Evolutionary conservation across 1,140 invertebrate species (phyloP).

Genomic region (Drosophila pruinosa): DNA sequence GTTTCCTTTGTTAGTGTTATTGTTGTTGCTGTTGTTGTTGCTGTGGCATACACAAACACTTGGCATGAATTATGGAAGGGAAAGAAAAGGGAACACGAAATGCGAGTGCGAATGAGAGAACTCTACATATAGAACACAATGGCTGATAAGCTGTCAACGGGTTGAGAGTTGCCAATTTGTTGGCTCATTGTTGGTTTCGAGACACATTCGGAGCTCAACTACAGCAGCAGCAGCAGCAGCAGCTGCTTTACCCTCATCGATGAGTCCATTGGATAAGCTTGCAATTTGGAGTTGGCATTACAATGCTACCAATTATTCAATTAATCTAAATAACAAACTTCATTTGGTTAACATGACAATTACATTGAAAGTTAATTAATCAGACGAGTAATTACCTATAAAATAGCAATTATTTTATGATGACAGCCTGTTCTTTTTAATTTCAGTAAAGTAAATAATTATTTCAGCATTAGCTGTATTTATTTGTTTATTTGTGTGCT

Average conservation of each 20-base stretch:
- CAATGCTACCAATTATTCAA: background rate
- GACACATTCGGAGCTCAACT: background rate
- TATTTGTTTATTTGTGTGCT: background rate
- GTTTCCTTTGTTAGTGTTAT: background rate
- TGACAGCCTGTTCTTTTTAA: too few species aligned
- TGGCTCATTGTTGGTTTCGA: constrained; percentile 24
- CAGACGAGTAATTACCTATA: background rate
- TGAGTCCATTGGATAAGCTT: background rate
- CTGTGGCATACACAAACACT: constrained; percentile 35
- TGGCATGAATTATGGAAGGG: constrained; percentile 53
- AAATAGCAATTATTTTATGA: too few species aligned
- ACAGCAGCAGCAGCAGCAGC: background rate
- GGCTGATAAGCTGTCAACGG: constrained; percentile 37
- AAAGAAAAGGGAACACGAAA: constrained; percentile 8
- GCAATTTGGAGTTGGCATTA: background rate
- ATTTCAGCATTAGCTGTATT: too few species aligned
- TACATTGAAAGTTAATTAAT: background rate
- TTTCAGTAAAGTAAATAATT: too few species aligned
- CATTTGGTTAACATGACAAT: background rate
- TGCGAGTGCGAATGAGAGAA: too few species aligned
- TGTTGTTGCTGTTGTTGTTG: constrained; percentile 12
- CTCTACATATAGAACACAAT: constrained; percentile 8
- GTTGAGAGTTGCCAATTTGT: constrained; percentile 46
- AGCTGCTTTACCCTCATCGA: background rate
- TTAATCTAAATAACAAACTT: background rate